Evolutionary conservation across 2,113 vertebrate species (phyloP).

Genomic region (Lepus americanus): DNA sequence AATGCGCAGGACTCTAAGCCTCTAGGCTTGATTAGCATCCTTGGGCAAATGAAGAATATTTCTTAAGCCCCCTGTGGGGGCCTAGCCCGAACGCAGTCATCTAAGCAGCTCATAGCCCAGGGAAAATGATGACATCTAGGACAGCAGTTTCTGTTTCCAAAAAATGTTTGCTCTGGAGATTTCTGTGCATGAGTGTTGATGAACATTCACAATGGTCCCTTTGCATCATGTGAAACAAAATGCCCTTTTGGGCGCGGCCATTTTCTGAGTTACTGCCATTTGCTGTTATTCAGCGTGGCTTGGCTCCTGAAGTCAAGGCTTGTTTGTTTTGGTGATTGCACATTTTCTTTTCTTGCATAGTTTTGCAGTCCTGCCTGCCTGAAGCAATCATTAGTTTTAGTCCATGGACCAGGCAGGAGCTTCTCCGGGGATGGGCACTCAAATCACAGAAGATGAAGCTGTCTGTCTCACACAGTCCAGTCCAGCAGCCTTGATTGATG

Average conservation of each 20-base stretch:
- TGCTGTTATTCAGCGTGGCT: neutral
- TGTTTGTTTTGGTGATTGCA: slow-evolving; percentile 65
- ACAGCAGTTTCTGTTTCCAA: slow-evolving; percentile 50
- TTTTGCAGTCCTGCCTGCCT: slow-evolving; percentile 29
- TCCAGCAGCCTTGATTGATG: slow-evolving; percentile 27
- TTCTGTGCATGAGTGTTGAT: slow-evolving; percentile 12
- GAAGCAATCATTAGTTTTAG: slow-evolving; percentile 63
- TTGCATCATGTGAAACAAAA: neutral
- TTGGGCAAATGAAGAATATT: slow-evolving; percentile 71
- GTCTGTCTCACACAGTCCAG: neutral
- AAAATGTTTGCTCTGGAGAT: slow-evolving; percentile 70
- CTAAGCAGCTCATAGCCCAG: slow-evolving; percentile 19
- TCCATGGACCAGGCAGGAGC: slow-evolving; percentile 64
- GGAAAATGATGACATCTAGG: slow-evolving; percentile 54
- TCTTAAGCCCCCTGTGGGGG: neutral
- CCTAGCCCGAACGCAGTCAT: slow-evolving; percentile 21
- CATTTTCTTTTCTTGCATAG: slow-evolving; percentile 10
- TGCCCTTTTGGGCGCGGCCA: neutral
- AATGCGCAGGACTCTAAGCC: neutral
- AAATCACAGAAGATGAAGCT: slow-evolving; percentile 41
- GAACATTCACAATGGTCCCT: neutral
- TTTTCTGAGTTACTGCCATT: neutral
- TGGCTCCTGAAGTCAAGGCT: slow-evolving; percentile 23
- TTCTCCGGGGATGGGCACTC: slow-evolving; percentile 62
- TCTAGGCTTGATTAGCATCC: slow-evolving; percentile 64